phyloP scores from a whole-genome alignment of 2,797 vertebrate genomes.

The Holocentrus rufus region DNA sequence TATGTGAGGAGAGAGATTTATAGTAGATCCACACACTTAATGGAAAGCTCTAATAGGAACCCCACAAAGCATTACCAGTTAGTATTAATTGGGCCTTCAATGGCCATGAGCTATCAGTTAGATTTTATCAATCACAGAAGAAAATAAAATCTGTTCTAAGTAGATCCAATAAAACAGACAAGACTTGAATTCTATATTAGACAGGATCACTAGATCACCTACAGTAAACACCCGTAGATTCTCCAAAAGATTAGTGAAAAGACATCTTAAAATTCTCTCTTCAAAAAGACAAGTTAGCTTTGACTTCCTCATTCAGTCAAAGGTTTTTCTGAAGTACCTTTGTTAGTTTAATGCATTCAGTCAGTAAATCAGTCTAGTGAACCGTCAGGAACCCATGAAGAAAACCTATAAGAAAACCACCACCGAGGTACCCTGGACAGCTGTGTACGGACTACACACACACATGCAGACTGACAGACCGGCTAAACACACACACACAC shows the following conservation, averaged over 20 bases:
- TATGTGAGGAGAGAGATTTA: conserved; percentile 70
- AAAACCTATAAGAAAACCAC: conserved; percentile 38
- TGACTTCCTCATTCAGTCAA: not conserved
- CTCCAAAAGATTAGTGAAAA: not conserved
- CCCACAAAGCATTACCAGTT: conserved; percentile 10
- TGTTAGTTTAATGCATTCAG: not conserved
- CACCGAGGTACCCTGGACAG: conserved; percentile 67
- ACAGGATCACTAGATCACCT: not conserved
- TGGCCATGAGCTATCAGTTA: not conserved
- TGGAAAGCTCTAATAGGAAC: conserved; percentile 51
- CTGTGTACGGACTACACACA: conserved; percentile 51
- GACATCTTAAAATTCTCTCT: not conserved
- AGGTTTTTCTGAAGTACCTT: not conserved
- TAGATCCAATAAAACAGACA: conserved; percentile 21
- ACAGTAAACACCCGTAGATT: conserved; percentile 25
- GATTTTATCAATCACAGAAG: not conserved
- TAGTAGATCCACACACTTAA: conserved; percentile 50
- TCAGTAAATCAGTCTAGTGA: not conserved
- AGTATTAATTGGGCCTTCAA: conserved; percentile 6
- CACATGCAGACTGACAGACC: conserved; percentile 65
- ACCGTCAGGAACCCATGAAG: conserved; percentile 11
- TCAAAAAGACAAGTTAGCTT: not conserved
- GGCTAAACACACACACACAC: conserved; percentile 56
- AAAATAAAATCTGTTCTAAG: not conserved
- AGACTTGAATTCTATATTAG: not conserved